Evolutionary conservation across 2,888 invertebrate species (phyloP), one percentile per base, ranked within the genome.

Genomic region (Parasteatoda lunata): DNA sequence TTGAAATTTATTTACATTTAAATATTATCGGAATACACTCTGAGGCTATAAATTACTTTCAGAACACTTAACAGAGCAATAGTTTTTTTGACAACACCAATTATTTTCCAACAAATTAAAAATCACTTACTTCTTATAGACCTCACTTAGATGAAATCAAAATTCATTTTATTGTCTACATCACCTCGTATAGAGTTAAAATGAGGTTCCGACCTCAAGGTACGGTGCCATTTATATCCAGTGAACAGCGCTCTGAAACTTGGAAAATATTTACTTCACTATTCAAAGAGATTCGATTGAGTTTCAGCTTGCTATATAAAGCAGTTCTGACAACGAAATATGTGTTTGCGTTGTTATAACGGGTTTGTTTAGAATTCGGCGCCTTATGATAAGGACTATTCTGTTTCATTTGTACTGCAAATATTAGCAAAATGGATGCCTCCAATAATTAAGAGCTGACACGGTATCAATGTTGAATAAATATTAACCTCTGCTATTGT

Each of bases 281-380:
- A 69, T 80, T 80, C 86, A 81, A 76, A 85, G 81, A 86, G 77
- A 76, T 66, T 51, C 64, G 87, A 65, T 65, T 11, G 48, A 76
- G 82, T 48, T 64, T 64, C 49, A 68, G 80, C 73, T 73, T 73
- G 75, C 79, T 72, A 81, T 75, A 77, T 83, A 82, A 79, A 80
- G 79, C 84, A 77, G 75, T 84, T 79, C 88, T 84, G 80, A 88
- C 88, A 84, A 88, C 83, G 88, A 88, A 88, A 88, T 84, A 88
- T 78, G 66, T 88, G 88, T 88, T 88, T 88, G 88, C 79, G 84
- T 81, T 82, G 88, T 86, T 80, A 86, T 86, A 80, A 80, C 71
- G 72, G 71, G 85, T 77, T 80, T 86, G 80, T 86, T 86, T 86
- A 80, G 85, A 77, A 86, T 86, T 76, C 80, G 77, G 85, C 77